Percentiles rank a stretch among this genome's conserved stretches.
Conservation (phyloP, 2,888 invertebrate species). For the Aspidapion aeneum region DNA sequence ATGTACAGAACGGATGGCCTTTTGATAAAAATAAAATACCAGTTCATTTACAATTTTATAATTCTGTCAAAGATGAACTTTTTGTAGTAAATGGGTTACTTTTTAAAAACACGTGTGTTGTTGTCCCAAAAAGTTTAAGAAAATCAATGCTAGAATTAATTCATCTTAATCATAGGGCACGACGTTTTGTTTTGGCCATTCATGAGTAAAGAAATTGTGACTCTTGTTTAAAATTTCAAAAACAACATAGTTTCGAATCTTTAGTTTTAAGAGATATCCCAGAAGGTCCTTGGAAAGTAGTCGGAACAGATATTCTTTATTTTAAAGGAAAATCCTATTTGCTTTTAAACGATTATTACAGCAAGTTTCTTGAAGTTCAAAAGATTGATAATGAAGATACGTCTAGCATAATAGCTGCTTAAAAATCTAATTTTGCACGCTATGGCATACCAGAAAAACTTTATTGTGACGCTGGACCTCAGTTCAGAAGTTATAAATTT, state of each 20-base stretch:
- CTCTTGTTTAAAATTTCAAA: slow-evolving; percentile 3
- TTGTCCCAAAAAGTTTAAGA: slow-evolving; percentile 11
- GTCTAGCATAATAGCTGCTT: background rate
- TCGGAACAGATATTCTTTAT: background rate
- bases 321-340: background rate
- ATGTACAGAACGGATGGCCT: slow-evolving; percentile 16
- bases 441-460: background rate
- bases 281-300: background rate
- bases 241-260: background rate
- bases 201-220: slow-evolving; percentile 11
- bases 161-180: slow-evolving; percentile 11
- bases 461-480: no score
- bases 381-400: background rate
- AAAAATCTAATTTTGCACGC: background rate
- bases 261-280: background rate
- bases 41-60: slow-evolving; percentile 4
- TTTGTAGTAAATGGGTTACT: slow-evolving; percentile 6
- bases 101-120: slow-evolving; percentile 10
- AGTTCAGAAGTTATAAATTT: background rate
- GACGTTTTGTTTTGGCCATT: slow-evolving; percentile 14
- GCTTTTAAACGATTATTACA: background rate
- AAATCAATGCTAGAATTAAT: slow-evolving; percentile 11
- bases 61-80: slow-evolving; percentile 10
- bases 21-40: slow-evolving; percentile 9
- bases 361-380: background rate